Evolutionary conservation across 2,113 vertebrate species (phyloP).

Genomic region (Prionailurus viverrinus): DNA sequence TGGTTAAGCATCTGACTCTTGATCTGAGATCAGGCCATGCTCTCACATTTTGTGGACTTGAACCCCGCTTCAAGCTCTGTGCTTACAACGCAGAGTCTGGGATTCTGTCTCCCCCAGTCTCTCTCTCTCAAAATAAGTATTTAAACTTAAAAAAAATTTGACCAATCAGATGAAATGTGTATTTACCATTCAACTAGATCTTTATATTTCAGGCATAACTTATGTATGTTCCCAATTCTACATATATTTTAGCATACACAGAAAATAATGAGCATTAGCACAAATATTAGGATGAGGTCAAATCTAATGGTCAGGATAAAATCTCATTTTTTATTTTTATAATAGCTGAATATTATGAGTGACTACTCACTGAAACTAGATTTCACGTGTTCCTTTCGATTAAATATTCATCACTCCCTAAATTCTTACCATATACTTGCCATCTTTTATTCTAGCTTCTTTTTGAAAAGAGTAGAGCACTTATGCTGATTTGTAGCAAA

Average conservation of each 20-base stretch:
- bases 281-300: neutral
- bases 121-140: too few species aligned
- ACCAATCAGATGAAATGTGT: neutral
- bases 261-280: neutral
- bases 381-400: slow-evolving; percentile 7
- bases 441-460: slow-evolving; percentile 32
- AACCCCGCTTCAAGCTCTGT: too few species aligned
- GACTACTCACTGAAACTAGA: neutral
- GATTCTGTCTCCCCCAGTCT: too few species aligned
- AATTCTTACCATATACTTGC: slow-evolving; percentile 19
- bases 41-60: too few species aligned
- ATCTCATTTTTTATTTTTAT: slow-evolving; percentile 22
- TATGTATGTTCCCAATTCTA: neutral
- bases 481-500: slow-evolving; percentile 70
- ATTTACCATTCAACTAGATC: neutral
- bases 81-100: too few species aligned
- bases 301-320: slow-evolving; percentile 25
- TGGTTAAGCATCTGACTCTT: too few species aligned
- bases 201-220: neutral
- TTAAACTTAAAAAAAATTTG: neutral
- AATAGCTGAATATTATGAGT: slow-evolving; percentile 24
- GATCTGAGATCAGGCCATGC: too few species aligned
- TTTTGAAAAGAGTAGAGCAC: slow-evolving; percentile 52
- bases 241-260: neutral
- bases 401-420: slow-evolving; percentile 55